phyloP scores from a whole-genome alignment of 1,140 invertebrate species.

The Microplitis demolitor region DNA sequence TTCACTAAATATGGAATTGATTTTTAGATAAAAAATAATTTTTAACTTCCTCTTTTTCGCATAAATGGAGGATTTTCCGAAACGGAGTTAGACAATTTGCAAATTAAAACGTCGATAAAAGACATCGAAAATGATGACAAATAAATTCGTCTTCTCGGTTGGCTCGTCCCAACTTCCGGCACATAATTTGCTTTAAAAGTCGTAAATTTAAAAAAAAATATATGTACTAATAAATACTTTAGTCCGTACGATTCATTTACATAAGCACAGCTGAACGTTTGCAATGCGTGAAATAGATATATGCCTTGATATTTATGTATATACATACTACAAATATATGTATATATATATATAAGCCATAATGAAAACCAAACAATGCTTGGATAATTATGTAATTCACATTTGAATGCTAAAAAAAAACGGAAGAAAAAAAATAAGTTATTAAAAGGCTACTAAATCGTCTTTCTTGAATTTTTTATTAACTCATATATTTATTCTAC shows the following conservation, averaged over 20 bases:
- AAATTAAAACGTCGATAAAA: no score
- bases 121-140: not conserved
- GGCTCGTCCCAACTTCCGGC: not conserved
- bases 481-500: not conserved
- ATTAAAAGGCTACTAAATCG: no score
- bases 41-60: no score
- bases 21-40: not conserved
- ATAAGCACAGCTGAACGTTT: conserved; percentile 31
- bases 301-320: conserved; percentile 41
- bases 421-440: not conserved
- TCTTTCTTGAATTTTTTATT: not conserved
- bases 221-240: not conserved
- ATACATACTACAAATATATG: not conserved
- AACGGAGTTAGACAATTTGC: no score
- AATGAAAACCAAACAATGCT: conserved; percentile 52
- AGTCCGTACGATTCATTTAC: conserved; percentile 25
- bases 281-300: conserved; percentile 49
- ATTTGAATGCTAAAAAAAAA: conserved; percentile 36
- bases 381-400: conserved; percentile 49
- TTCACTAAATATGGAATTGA: no score
- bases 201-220: not conserved
- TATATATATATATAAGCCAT: conserved; percentile 28
- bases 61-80: no score
- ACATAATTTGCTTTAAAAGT: conserved; percentile 10
- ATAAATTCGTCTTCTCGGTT: not conserved